A percentile compares a stretch with the other conserved stretches of the same genome.
Conservation (phyloP, 2,888 invertebrate genomes). For the Eurytoma californica region DNA sequence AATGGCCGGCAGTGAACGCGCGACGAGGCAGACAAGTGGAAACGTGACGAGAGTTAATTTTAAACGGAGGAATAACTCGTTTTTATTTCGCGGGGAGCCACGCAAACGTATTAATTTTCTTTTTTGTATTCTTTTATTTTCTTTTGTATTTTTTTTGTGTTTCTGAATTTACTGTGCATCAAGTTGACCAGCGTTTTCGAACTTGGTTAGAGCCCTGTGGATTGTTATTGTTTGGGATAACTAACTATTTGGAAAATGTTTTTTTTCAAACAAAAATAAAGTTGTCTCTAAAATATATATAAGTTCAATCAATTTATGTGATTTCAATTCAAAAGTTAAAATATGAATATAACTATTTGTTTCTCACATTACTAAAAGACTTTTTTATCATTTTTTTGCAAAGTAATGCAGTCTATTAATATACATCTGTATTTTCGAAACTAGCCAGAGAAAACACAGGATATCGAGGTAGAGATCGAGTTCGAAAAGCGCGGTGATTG, state of each 20-base stretch:
- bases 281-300: too few species aligned
- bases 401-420: too few species aligned
- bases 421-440: neutral
- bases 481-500: neutral
- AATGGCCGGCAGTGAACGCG: constrained; percentile 2
- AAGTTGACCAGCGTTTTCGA: neutral
- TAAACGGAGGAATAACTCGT: neutral
- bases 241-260: neutral
- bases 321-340: too few species aligned
- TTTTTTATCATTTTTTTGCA: too few species aligned
- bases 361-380: too few species aligned
- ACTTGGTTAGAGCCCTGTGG: too few species aligned
- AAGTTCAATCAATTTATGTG: too few species aligned
- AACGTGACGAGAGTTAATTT: constrained; percentile 47
- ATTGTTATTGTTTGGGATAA: neutral
- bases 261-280: too few species aligned
- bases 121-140: neutral
- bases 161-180: neutral
- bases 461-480: neutral
- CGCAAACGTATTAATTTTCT: neutral
- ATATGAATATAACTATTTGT: too few species aligned
- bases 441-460: neutral
- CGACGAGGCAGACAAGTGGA: constrained; percentile 33
- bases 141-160: neutral
- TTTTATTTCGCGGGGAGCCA: neutral